Evolutionary conservation across 2,888 invertebrate species (phyloP).

Genomic region (Cataglyphis cursor): DNA sequence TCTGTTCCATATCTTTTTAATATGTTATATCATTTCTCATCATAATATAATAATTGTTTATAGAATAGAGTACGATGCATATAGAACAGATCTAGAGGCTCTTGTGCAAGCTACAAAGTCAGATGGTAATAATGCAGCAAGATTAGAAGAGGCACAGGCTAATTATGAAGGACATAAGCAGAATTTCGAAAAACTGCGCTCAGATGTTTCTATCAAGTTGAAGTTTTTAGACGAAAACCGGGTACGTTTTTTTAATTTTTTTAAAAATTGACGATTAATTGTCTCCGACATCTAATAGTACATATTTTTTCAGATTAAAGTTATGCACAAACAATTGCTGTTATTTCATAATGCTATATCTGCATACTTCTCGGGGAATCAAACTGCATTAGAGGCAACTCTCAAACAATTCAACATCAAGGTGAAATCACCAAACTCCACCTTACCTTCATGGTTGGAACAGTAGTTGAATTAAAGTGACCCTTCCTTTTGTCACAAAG

Average conservation of each 20-base stretch:
- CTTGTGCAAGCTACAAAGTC: conserved; percentile 90
- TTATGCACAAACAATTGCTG: conserved; percentile 99
- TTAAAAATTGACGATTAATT: background rate
- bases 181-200: conserved; percentile 96
- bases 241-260: conserved; percentile 88
- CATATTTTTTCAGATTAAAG: conserved; percentile 92
- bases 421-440: conserved; percentile 93
- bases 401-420: conserved; percentile 98
- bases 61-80: conserved; percentile 99
- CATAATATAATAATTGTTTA: conserved; percentile 62
- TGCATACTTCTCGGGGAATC: conserved; percentile 99
- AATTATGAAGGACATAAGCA: conserved; percentile 95
- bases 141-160: conserved; percentile 93
- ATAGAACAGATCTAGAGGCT: conserved; percentile 96
- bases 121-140: conserved; percentile 88
- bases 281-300: conserved; percentile 15
- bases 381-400: conserved; percentile 96
- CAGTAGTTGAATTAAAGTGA: conserved; percentile 87
- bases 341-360: conserved; percentile 98
- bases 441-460: conserved; percentile 94
- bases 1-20: background rate
- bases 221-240: conserved; percentile 99
- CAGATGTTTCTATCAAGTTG: conserved; percentile 98
- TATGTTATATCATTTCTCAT: background rate
- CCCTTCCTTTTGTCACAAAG: background rate